Evolutionary conservation across 2,113 vertebrate species (phyloP).

Genomic region (Neolamprologus ventralis): DNA sequence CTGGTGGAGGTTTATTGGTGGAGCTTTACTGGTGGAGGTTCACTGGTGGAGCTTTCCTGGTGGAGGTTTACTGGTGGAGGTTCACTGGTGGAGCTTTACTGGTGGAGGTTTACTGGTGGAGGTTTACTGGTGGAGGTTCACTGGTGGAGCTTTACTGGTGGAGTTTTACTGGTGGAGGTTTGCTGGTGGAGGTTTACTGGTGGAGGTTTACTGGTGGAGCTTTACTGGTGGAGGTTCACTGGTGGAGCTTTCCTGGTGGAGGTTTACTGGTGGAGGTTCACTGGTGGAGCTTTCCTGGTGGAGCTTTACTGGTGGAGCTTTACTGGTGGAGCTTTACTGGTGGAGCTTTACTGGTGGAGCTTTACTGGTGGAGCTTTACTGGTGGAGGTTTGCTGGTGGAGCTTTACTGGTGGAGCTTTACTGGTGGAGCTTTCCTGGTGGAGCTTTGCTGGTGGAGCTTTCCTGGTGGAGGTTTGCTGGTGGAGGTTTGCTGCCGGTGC

Average conservation of each 20-base stretch:
- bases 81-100: too few relatives aligned
- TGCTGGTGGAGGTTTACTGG: rapidly evolving
- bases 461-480: rapidly evolving
- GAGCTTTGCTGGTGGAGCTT: rapidly evolving
- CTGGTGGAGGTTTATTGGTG: too few relatives aligned
- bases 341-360: rapidly evolving
- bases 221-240: rapidly evolving
- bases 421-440: rapidly evolving
- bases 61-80: too few relatives aligned
- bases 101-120: rapidly evolving
- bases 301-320: rapidly evolving
- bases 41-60: too few relatives aligned
- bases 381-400: too few relatives aligned
- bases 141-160: rapidly evolving
- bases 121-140: rapidly evolving
- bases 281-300: too few relatives aligned
- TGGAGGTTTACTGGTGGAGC: rapidly evolving
- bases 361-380: too few relatives aligned
- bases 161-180: rapidly evolving
- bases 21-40: too few relatives aligned
- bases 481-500: neutral
- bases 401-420: rapidly evolving
- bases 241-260: too few relatives aligned
- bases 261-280: rapidly evolving
- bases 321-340: rapidly evolving